phyloP scores from a whole-genome alignment of 2,888 invertebrate species.

The Cryptocephalus primarius region DNA sequence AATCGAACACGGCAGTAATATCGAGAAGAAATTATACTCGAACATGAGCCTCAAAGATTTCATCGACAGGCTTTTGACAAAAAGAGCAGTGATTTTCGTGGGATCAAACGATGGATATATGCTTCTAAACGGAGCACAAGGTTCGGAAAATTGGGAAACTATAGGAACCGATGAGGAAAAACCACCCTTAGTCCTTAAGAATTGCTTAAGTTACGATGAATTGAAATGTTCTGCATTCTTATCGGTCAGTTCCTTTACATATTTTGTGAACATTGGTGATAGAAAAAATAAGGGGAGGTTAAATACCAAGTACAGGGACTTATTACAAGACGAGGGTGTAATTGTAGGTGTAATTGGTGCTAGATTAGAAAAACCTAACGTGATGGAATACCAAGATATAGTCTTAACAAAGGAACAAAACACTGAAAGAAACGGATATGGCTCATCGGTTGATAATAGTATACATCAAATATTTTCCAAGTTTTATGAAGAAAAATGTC shows the following conservation, averaged over 20 bases:
- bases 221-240: slow-evolving; percentile 47
- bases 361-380: slow-evolving; percentile 40
- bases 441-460: slow-evolving; percentile 12
- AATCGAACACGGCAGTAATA: slow-evolving; percentile 24
- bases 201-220: slow-evolving; percentile 48
- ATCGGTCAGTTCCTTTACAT: slow-evolving; percentile 44
- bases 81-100: slow-evolving; percentile 42
- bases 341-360: slow-evolving; percentile 44
- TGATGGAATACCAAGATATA: slow-evolving; percentile 54
- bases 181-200: slow-evolving; percentile 37
- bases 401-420: slow-evolving; percentile 37
- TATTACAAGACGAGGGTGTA: slow-evolving; percentile 29
- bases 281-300: slow-evolving; percentile 42
- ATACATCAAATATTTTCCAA: slow-evolving; percentile 22
- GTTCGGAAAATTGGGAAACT: slow-evolving; percentile 41
- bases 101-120: slow-evolving; percentile 19
- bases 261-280: slow-evolving; percentile 47
- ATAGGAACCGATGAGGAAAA: slow-evolving; percentile 41
- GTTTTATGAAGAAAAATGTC: slow-evolving; percentile 17
- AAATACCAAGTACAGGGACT: slow-evolving; percentile 33
- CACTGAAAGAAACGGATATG: slow-evolving; percentile 40
- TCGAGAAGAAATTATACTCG: slow-evolving; percentile 21
- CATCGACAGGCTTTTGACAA: slow-evolving; percentile 41
- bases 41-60: slow-evolving; percentile 39
- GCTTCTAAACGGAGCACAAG: slow-evolving; percentile 32